Conservation (phyloP, 1,140 invertebrate species). For the Neotoxoptera formosana region DNA sequence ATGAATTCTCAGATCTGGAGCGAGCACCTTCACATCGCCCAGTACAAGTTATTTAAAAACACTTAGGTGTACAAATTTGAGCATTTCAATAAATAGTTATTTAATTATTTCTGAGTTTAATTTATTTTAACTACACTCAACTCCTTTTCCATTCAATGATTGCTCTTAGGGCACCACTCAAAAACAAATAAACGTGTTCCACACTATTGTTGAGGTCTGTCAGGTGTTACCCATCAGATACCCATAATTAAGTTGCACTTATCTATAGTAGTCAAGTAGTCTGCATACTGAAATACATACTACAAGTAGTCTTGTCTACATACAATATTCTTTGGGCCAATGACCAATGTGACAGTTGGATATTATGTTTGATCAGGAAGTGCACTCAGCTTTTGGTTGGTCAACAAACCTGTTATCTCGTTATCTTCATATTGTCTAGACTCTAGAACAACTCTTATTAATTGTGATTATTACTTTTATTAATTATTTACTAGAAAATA, state of each 20-base stretch:
- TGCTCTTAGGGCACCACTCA: not conserved
- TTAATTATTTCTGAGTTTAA: too few species aligned
- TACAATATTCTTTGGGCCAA: not conserved
- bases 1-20: too few species aligned
- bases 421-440: not conserved
- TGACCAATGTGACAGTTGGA: not conserved
- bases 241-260: not conserved
- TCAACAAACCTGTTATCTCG: not conserved
- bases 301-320: too few species aligned
- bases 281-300: too few species aligned
- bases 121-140: not conserved
- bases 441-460: not conserved
- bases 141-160: not conserved
- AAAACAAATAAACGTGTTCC: not conserved
- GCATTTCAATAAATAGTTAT: not conserved
- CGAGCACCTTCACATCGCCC: not conserved
- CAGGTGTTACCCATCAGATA: too few species aligned
- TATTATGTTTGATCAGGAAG: not conserved
- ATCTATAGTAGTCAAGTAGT: not conserved
- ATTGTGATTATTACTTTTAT: not conserved
- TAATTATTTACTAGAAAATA: not conserved
- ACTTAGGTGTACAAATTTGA: not conserved
- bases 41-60: not conserved
- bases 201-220: not conserved
- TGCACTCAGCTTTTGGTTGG: too few species aligned